These are phyloP conservation scores for Coracias cyanogaster DNA, from an alignment of 2,797 vertebrate species.

Conservation along the genomic window DNA sequence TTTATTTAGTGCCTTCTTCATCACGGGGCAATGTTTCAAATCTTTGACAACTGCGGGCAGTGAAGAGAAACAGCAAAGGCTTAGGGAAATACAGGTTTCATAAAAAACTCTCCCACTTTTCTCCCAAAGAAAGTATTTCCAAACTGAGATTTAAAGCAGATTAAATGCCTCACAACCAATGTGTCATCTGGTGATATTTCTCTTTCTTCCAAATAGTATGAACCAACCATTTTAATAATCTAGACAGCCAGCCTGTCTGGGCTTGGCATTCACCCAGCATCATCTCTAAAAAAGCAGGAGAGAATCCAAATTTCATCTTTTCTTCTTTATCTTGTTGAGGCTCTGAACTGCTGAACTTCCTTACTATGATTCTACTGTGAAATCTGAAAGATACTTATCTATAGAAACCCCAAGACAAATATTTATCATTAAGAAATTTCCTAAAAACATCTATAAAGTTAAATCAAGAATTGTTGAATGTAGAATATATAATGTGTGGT, in stretches of 20 bases:
- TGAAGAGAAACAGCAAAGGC: neutral
- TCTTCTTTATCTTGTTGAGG: neutral
- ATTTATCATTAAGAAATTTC: conserved; percentile 3
- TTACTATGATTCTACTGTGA: neutral
- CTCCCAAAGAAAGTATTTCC: conserved; percentile 25
- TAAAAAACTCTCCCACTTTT: neutral
- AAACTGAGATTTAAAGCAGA: neutral
- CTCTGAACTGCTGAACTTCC: neutral
- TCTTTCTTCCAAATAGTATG: neutral
- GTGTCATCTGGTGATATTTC: neutral
- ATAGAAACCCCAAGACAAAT: neutral
- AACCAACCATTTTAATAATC: conserved; percentile 37
- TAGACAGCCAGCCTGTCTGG: neutral
- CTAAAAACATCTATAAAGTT: neutral
- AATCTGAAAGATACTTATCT: conserved; percentile 3
- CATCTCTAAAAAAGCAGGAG: neutral
- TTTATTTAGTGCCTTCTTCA: neutral
- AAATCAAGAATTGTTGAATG: neutral
- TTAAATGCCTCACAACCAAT: neutral
- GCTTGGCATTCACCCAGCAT: neutral
- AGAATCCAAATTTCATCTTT: neutral
- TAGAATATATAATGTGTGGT: neutral
- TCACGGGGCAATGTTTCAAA: neutral
- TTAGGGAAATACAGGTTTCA: neutral
- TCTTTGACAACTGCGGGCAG: neutral